Evolutionary conservation across 2,797 vertebrate genomes (phyloP).

Genomic region (Chloroceryle inda): DNA sequence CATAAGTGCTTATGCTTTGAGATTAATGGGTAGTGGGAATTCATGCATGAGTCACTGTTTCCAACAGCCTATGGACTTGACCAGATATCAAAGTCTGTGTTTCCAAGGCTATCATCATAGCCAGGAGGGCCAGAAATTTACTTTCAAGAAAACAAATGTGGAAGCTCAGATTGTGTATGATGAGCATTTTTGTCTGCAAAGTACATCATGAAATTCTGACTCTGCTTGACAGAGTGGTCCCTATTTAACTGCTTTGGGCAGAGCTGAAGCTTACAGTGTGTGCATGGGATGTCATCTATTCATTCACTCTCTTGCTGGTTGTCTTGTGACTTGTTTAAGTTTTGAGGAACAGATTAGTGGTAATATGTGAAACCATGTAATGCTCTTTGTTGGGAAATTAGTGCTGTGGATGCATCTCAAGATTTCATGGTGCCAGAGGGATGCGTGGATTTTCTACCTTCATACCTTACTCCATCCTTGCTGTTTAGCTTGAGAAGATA

Average conservation of each 20-base stretch:
- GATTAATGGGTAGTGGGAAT: conserved; percentile 41
- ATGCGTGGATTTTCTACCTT: not conserved
- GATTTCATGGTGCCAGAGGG: not conserved
- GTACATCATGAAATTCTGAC: not conserved
- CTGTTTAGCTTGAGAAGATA: not conserved
- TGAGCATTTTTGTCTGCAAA: rapidly evolving
- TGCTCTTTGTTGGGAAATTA: not conserved
- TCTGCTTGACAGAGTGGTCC: not conserved
- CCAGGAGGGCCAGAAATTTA: not conserved
- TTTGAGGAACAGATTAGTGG: not conserved
- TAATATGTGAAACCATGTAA: not conserved
- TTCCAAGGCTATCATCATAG: not conserved
- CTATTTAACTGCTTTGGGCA: not conserved
- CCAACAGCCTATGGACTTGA: rapidly evolving
- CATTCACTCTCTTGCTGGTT: not conserved
- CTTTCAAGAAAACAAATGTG: not conserved
- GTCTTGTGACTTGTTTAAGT: not conserved
- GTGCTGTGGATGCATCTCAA: not conserved
- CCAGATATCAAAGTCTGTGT: conserved; percentile 10
- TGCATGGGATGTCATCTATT: not conserved
- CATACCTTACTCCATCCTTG: not conserved
- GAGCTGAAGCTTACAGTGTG: rapidly evolving
- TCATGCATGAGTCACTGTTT: conserved; percentile 36
- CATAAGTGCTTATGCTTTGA: not conserved
- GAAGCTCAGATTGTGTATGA: not conserved